Evolutionary conservation across 2,888 invertebrate genomes (phyloP).

Genomic region (Meiosimyza decipiens): DNA sequence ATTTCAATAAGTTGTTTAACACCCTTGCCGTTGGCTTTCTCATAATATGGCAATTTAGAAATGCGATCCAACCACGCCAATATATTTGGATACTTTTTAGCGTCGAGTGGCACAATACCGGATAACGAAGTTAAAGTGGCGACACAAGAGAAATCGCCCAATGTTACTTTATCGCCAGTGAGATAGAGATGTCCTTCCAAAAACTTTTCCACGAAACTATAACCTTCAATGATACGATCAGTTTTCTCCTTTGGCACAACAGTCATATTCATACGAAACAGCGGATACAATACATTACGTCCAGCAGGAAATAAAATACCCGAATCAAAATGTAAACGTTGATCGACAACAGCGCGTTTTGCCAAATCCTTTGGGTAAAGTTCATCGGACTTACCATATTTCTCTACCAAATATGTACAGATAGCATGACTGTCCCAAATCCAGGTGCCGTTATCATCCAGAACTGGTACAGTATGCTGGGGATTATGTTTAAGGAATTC

Average conservation of each 20-base stretch:
- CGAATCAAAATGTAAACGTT: slow-evolving; percentile 69
- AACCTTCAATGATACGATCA: slow-evolving; percentile 46
- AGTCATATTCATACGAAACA: slow-evolving; percentile 38
- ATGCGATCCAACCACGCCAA: slow-evolving; percentile 55
- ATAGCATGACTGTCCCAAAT: slow-evolving; percentile 68
- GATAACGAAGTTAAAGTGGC: slow-evolving; percentile 51
- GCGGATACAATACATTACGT: slow-evolving; percentile 28
- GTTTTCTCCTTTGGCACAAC: slow-evolving; percentile 47
- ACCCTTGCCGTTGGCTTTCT: slow-evolving; percentile 53
- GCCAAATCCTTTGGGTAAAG: slow-evolving; percentile 71
- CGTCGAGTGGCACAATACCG: slow-evolving; percentile 49
- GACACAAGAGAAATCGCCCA: slow-evolving; percentile 59
- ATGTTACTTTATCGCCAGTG: slow-evolving; percentile 54
- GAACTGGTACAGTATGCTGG: slow-evolving; percentile 65
- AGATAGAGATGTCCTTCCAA: slow-evolving; percentile 49
- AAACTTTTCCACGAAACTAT: slow-evolving; percentile 51
- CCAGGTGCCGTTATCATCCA: slow-evolving; percentile 55
- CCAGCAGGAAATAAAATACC: slow-evolving; percentile 63
- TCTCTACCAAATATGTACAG: slow-evolving; percentile 67
- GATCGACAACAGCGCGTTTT: slow-evolving; percentile 66
- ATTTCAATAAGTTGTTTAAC: slow-evolving; percentile 22
- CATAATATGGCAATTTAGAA: slow-evolving; percentile 55
- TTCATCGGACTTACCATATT: slow-evolving; percentile 69
- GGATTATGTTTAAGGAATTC: slow-evolving; percentile 69
- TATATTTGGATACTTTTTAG: slow-evolving; percentile 51